A percentile compares a stretch with the other conserved stretches of the same genome.
Conservation (phyloP, 2,797 vertebrate genomes). For the Sebastes diaconus region DNA sequence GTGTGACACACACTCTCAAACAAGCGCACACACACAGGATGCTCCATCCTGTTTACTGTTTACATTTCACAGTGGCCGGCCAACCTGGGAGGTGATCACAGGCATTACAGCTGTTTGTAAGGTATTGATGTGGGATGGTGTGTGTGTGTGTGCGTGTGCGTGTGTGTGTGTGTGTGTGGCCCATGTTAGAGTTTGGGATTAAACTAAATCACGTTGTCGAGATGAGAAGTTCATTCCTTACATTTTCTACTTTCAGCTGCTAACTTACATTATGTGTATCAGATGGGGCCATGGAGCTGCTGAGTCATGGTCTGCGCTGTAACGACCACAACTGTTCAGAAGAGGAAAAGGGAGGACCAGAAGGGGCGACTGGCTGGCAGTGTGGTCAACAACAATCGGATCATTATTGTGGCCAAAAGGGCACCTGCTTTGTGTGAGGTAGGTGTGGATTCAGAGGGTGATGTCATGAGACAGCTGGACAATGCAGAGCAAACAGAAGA, state of each 20-base stretch:
- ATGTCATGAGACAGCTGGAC: conserved; percentile 67
- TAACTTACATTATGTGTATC: neutral
- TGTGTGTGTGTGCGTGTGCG: conserved; percentile 1
- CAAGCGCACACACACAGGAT: conserved; percentile 58
- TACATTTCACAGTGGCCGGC: conserved; percentile 78
- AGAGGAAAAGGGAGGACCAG: conserved; percentile 37
- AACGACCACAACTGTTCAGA: conserved; percentile 61
- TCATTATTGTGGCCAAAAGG: conserved; percentile 65
- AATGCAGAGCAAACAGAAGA: conserved; percentile 36
- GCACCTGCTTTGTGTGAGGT: conserved; percentile 72
- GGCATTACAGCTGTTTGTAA: conserved; percentile 70
- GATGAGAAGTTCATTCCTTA: neutral
- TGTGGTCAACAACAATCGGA: conserved; percentile 78
- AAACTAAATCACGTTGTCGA: neutral
- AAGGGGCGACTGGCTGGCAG: conserved; percentile 41
- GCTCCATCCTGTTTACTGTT: conserved; percentile 82
- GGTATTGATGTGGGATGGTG: conserved; percentile 21
- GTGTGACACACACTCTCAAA: neutral
- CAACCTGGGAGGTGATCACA: conserved; percentile 77
- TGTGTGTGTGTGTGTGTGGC: neutral
- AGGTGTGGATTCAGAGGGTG: conserved; percentile 38
- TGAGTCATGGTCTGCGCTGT: conserved; percentile 31
- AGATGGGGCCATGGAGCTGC: neutral
- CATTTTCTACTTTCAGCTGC: neutral
- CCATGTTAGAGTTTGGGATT: neutral